Conservation (phyloP, 1,140 invertebrate species). For the Anagrus nilaparvatae region DNA sequence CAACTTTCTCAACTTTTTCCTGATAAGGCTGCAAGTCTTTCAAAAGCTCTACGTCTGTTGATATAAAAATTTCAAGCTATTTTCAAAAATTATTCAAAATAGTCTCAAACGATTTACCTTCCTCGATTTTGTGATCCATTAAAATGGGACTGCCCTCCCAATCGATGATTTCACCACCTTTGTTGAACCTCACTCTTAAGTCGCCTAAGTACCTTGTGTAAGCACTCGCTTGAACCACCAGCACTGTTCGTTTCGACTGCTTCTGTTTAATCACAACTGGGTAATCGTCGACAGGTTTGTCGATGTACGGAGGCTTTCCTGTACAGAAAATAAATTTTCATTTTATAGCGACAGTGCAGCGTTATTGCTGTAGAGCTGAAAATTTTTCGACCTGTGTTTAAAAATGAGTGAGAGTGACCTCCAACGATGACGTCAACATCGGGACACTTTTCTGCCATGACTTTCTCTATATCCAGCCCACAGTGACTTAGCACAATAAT, state of each 20-base stretch:
- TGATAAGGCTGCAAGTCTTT: slow-evolving; percentile 50
- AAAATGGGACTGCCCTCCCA: slow-evolving; percentile 70
- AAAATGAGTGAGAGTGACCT: slow-evolving; percentile 74
- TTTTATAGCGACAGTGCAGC: neutral
- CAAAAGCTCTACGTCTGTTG: slow-evolving; percentile 41
- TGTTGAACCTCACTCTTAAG: slow-evolving; percentile 58
- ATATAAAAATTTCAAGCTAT: neutral
- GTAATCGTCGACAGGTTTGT: slow-evolving; percentile 49
- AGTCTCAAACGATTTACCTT: slow-evolving; percentile 41
- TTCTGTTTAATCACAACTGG: slow-evolving; percentile 52
- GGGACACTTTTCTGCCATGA: slow-evolving; percentile 53
- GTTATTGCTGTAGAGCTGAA: too few relatives aligned
- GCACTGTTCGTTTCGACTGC: slow-evolving; percentile 45
- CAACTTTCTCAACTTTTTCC: slow-evolving; percentile 45
- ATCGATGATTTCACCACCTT: slow-evolving; percentile 52
- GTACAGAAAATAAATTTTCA: slow-evolving; percentile 2
- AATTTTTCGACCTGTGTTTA: slow-evolving; percentile 48
- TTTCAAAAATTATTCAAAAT: neutral
- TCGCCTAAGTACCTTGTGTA: slow-evolving; percentile 43
- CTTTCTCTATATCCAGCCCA: slow-evolving; percentile 59
- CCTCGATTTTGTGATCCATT: slow-evolving; percentile 49
- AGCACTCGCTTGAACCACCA: slow-evolving; percentile 60
- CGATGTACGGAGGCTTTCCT: slow-evolving; percentile 44
- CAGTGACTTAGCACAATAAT: slow-evolving; percentile 73
- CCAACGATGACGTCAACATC: slow-evolving; percentile 74